Evolutionary conservation across 2,113 vertebrate genomes (phyloP).

Genomic region (Atlantisia rogersi): DNA sequence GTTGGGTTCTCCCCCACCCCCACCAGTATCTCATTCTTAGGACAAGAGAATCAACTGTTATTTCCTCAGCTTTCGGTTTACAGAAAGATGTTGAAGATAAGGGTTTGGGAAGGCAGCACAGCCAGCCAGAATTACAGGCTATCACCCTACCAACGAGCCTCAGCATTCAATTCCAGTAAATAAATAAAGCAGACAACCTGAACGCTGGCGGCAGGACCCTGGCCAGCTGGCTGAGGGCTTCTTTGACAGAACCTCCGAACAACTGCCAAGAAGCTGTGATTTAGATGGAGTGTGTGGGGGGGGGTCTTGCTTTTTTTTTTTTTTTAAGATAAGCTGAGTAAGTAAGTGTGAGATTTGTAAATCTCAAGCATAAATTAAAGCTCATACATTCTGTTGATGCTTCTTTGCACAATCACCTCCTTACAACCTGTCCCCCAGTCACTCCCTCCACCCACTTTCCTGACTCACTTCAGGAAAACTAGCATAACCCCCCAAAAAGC

Average conservation of each 20-base stretch:
- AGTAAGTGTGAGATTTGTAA: background rate
- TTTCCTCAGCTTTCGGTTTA: background rate
- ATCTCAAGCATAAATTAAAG: background rate
- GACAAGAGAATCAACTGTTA: background rate
- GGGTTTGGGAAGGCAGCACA: slow-evolving; percentile 30
- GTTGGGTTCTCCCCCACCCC: no score
- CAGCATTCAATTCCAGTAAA: slow-evolving; percentile 47
- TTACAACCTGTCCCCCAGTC: background rate
- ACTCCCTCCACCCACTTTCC: background rate
- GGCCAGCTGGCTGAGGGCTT: slow-evolving; percentile 70
- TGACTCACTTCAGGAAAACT: background rate
- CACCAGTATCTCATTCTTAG: background rate
- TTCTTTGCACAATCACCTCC: background rate
- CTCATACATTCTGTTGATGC: background rate
- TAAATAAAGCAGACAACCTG: slow-evolving; percentile 67
- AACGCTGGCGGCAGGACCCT: slow-evolving; percentile 41
- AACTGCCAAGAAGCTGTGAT: slow-evolving; percentile 59
- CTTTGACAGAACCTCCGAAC: slow-evolving; percentile 61
- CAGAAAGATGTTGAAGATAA: slow-evolving; percentile 42
- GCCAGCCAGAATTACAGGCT: slow-evolving; percentile 50
- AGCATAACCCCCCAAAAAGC: background rate
- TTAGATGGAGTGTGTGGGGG: slow-evolving; percentile 1
- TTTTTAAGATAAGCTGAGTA: slow-evolving; percentile 20
- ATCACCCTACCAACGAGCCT: slow-evolving; percentile 42
- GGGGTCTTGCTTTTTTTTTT: slow-evolving; percentile 8